A percentile compares a stretch with the other conserved stretches of the same genome.
Conservation (phyloP, 2,888 invertebrate species). For the Erebia epiphron region DNA sequence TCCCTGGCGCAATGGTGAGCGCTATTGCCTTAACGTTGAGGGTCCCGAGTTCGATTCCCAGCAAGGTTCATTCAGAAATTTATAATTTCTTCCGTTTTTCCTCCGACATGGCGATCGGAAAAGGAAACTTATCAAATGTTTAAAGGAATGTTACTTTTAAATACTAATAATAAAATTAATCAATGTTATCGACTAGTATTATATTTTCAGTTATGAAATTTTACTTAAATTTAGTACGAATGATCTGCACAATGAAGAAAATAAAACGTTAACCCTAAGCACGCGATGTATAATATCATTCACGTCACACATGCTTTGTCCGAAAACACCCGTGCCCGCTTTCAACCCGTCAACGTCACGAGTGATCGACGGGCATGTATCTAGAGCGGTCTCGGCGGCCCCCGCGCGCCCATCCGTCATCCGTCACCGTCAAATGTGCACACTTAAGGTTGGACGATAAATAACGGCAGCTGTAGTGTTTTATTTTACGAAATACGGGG, state of each 20-base stretch:
- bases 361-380: constrained; percentile 71
- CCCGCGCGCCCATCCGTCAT: constrained; percentile 56
- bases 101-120: too few relatives aligned
- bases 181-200: too few relatives aligned
- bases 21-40: too few relatives aligned
- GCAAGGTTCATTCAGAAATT: too few relatives aligned
- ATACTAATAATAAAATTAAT: too few relatives aligned
- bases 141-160: too few relatives aligned
- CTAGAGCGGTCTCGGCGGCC: constrained; percentile 57
- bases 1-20: too few relatives aligned
- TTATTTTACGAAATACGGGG: constrained; percentile 12
- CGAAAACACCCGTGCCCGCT: constrained; percentile 7
- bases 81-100: too few relatives aligned
- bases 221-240: too few relatives aligned
- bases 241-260: background rate
- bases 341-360: constrained; percentile 44
- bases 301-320: constrained; percentile 19
- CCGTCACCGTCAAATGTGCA: constrained; percentile 63
- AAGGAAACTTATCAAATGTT: too few relatives aligned
- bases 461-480: constrained; percentile 15
- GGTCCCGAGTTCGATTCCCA: too few relatives aligned
- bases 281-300: constrained; percentile 4
- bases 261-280: background rate
- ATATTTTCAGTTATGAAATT: too few relatives aligned
- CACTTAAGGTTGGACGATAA: constrained; percentile 29